Evolutionary conservation across 2,797 vertebrate genomes (phyloP).

Genomic region (Hafferia zeledoni): DNA sequence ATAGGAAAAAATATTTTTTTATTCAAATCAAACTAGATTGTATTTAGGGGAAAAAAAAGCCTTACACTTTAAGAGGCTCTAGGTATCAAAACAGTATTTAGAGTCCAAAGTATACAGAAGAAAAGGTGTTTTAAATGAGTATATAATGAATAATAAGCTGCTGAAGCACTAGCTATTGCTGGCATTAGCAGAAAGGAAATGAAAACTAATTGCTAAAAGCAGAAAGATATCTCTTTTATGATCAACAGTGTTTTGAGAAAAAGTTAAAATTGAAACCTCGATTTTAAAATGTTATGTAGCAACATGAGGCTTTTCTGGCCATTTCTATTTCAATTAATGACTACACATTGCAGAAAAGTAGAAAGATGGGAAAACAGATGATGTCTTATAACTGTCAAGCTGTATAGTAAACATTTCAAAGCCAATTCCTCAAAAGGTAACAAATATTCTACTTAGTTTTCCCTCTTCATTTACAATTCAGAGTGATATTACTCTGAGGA

Average conservation of each 20-base stretch:
- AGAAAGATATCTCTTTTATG: constrained; percentile 65
- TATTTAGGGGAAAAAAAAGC: constrained; percentile 5
- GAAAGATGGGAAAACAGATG: constrained; percentile 1
- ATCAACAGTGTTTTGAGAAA: constrained; percentile 50
- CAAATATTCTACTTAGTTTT: not conserved
- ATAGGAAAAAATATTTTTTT: constrained; percentile 16
- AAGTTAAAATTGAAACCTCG: constrained; percentile 36
- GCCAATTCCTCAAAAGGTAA: not conserved
- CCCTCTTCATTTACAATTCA: not conserved
- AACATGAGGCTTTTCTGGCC: not conserved
- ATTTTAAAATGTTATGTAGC: constrained; percentile 48
- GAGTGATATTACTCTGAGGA: not conserved
- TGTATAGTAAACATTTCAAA: not conserved
- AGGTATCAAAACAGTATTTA: constrained; percentile 52
- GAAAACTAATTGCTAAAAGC: constrained; percentile 67
- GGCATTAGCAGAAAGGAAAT: constrained; percentile 74
- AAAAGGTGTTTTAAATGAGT: constrained; percentile 77
- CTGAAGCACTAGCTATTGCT: constrained; percentile 74
- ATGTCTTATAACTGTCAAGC: not conserved
- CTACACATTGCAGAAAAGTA: constrained; percentile 9
- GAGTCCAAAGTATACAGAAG: constrained; percentile 74
- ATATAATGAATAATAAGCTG: constrained; percentile 78
- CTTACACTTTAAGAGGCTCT: constrained; percentile 39
- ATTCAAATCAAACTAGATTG: constrained; percentile 47
- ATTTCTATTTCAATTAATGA: not conserved